Base-by-base conservation (phyloP, 1,140 invertebrate genomes). In the Zophobas atratus region DNA sequence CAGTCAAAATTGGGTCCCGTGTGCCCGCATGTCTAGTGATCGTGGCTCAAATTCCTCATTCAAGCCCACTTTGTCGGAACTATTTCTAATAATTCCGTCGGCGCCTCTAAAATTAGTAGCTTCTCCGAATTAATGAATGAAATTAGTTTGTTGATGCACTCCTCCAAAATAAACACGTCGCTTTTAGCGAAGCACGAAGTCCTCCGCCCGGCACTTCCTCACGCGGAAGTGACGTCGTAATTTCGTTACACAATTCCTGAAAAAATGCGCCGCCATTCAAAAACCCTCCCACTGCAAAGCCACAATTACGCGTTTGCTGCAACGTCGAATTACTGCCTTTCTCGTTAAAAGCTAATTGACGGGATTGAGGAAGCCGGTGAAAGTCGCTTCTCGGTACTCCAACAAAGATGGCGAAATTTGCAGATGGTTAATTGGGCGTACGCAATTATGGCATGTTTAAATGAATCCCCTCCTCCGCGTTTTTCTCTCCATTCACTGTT, bases 61-160 rank as follows among this genome's bases (percentile, higher is more conserved):
- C 8, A 67, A 32, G 8, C 32, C 1, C 6, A 67, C 38, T 67
- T 67, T 67, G 39, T 67, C 60, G 60, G 60, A 67, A 67, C 20
- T 3, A 32, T n/a, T 43, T 39, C 8, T 67, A 43, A 67, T 67
- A 67, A 67, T 43, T 67, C 60, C 60, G 43, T 67, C 60, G 60
- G 60, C 60, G 60, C 60, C 60, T 67, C 60, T 67, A 67, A 67
- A 67, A 67, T 67, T 67, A 67, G 60, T 43, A 67, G 60, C 60
- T 67, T 67, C 60, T 67, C 60, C 39, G 60, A 67, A 67, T 67
- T 67, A 67, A 67, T 67, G 60, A 67, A 67, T 67, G 60, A 67
- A 67, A 67, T 67, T 67, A 67, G 60, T 67, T 67, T 67, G 60
- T 67, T 67, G 60, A 43, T 43, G 38, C 60, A 67, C 60, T 67